Evolutionary conservation across 2,797 vertebrate genomes (phyloP).

Genomic region (Chelidonichthys spinosus): DNA sequence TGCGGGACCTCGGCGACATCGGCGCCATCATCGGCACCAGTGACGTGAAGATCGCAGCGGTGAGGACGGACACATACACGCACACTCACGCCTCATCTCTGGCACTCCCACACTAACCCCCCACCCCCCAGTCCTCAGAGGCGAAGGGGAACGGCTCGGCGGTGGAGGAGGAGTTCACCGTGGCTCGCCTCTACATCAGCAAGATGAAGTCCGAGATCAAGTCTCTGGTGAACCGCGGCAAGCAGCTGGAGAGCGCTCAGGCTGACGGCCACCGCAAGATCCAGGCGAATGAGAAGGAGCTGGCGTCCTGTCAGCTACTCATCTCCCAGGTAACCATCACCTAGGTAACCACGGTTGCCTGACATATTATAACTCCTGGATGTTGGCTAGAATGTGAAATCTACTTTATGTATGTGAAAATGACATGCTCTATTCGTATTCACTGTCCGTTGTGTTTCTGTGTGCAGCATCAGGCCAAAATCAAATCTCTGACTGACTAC

Average conservation of each 20-base stretch:
- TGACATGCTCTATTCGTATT: too few relatives aligned
- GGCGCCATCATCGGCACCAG: conserved; percentile 89
- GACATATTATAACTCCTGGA: not conserved
- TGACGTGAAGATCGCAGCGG: conserved; percentile 85
- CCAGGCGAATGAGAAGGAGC: conserved; percentile 91
- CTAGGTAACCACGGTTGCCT: not conserved
- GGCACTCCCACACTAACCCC: not conserved
- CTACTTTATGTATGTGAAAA: too few relatives aligned
- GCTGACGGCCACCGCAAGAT: conserved; percentile 91
- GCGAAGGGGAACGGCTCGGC: conserved; percentile 83
- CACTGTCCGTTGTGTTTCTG: not conserved
- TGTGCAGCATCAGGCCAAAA: conserved; percentile 92
- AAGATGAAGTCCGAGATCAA: conserved; percentile 96
- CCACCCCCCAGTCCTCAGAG: conserved; percentile 60
- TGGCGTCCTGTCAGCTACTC: conserved; percentile 92
- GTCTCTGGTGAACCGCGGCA: conserved; percentile 91
- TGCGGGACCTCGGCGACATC: conserved; percentile 91
- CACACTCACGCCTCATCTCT: not conserved
- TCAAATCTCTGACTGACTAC: conserved; percentile 94
- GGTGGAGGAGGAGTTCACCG: conserved; percentile 94
- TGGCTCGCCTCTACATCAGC: conserved; percentile 92
- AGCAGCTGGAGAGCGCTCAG: conserved; percentile 91
- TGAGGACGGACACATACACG: conserved; percentile 59
- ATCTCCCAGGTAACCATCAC: conserved; percentile 86
- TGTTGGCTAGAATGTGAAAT: too few relatives aligned